These are phyloP conservation scores for Tenthredo distinguenda DNA, from an alignment of 2,888 invertebrate species.

Conservation along the genomic window DNA sequence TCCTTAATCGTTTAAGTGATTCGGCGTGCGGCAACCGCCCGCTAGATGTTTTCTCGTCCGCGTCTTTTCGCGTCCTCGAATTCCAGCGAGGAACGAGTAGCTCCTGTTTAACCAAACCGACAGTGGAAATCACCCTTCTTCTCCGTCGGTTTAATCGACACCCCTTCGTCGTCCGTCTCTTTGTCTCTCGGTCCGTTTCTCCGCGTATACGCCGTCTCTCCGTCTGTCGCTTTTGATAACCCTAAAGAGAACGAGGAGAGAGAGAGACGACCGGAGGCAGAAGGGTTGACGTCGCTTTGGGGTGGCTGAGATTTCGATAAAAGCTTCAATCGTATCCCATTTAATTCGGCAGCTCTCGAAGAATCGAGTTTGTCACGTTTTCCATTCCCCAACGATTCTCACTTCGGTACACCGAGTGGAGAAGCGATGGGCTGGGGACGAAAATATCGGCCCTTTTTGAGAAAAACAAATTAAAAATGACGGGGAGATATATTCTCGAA, in stretches of 20 bases:
- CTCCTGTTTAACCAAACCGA: slow-evolving; percentile 32
- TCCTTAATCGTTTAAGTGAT: slow-evolving; percentile 78
- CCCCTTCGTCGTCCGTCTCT: slow-evolving; percentile 52
- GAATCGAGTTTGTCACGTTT: slow-evolving; percentile 33
- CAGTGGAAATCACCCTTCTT: slow-evolving; percentile 33
- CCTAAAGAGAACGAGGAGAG: not conserved
- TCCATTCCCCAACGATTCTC: not conserved
- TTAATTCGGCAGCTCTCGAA: slow-evolving; percentile 29
- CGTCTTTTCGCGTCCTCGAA: slow-evolving; percentile 23
- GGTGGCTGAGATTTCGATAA: slow-evolving; percentile 42
- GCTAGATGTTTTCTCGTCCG: slow-evolving; percentile 53
- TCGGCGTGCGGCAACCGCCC: slow-evolving; percentile 70
- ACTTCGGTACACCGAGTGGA: not conserved
- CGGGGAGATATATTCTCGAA: not conserved
- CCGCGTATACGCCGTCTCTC: not conserved
- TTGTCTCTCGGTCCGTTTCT: slow-evolving; percentile 40
- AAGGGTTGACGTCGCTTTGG: slow-evolving; percentile 30
- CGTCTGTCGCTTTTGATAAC: slow-evolving; percentile 31
- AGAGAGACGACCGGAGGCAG: not conserved
- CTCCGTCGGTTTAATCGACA: slow-evolving; percentile 25
- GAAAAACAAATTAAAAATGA: not conserved
- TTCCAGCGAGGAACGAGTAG: not conserved
- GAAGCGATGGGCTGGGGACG: not conserved
- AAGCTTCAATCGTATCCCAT: slow-evolving; percentile 44
- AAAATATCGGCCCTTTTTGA: not conserved